These are phyloP conservation scores for Drosophila aldrichi DNA, from an alignment of 2,888 invertebrate species.

Conservation along the genomic window DNA sequence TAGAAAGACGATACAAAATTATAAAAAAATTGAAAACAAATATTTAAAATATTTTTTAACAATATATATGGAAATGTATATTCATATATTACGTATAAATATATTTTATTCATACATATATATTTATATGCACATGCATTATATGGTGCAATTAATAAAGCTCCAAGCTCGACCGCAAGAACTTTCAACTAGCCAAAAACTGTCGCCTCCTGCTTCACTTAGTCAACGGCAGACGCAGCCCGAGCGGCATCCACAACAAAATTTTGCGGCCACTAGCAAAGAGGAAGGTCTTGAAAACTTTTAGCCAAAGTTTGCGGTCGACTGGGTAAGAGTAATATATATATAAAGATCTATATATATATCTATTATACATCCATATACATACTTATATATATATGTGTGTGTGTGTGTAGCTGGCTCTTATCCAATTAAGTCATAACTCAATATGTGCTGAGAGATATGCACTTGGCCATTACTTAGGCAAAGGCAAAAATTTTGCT, in stretches of 20 bases:
- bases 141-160: background rate
- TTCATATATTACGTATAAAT: too few relatives aligned
- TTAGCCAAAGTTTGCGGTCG: slow-evolving; percentile 40
- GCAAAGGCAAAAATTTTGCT: slow-evolving; percentile 74
- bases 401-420: slow-evolving; percentile 75
- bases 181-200: slow-evolving; percentile 3
- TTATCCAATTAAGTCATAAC: slow-evolving; percentile 84
- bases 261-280: slow-evolving; percentile 37
- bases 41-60: too few relatives aligned
- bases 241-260: slow-evolving; percentile 32
- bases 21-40: too few relatives aligned
- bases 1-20: too few relatives aligned
- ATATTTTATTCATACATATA: too few relatives aligned
- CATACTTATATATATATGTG: too few relatives aligned
- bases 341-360: too few relatives aligned
- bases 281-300: slow-evolving; percentile 42
- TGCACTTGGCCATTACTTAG: slow-evolving; percentile 79
- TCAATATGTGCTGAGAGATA: slow-evolving; percentile 81
- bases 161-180: background rate
- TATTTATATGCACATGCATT: too few relatives aligned
- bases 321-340: background rate
- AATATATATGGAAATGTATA: too few relatives aligned
- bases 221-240: slow-evolving; percentile 20
- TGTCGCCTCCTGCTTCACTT: slow-evolving; percentile 19
- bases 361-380: slow-evolving; percentile 7